These are phyloP conservation scores for Onchidella celtica DNA, from an alignment of 2,888 invertebrate genomes.

Conservation along the genomic window DNA sequence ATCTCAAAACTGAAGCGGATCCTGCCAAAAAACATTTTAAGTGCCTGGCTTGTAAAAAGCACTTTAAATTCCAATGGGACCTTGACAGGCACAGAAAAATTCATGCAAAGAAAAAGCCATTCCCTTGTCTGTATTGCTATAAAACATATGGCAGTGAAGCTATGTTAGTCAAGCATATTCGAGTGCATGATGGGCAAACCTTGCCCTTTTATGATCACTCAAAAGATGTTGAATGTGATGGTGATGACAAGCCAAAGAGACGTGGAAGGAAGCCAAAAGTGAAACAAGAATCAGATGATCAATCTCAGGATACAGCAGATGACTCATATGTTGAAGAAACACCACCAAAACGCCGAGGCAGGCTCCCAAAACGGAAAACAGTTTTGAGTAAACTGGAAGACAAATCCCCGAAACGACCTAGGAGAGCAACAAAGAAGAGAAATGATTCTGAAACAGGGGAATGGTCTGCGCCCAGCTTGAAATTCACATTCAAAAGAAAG, in stretches of 20 bases:
- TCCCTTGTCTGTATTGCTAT: constrained; percentile 37
- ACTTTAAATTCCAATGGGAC: constrained; percentile 37
- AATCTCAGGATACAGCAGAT: not conserved
- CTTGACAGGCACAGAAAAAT: constrained; percentile 38
- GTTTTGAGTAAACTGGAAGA: not conserved
- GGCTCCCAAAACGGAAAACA: not conserved
- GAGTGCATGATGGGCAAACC: constrained; percentile 30
- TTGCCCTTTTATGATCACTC: constrained; percentile 39
- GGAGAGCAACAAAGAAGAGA: not conserved
- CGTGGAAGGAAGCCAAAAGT: constrained; percentile 20
- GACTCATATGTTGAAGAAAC: constrained; percentile 23
- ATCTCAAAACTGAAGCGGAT: constrained; percentile 29
- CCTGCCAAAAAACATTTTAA: constrained; percentile 31
- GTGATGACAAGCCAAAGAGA: constrained; percentile 5
- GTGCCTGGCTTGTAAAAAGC: constrained; percentile 33
- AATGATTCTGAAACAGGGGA: constrained; percentile 5
- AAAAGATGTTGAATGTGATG: constrained; percentile 26
- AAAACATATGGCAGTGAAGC: constrained; percentile 41
- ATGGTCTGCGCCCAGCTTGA: not conserved
- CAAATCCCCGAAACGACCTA: not conserved
- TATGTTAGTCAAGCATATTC: constrained; percentile 27
- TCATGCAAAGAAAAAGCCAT: constrained; percentile 43
- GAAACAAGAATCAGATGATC: not conserved
- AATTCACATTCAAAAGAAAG: constrained; percentile 28
- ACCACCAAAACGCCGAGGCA: constrained; percentile 2